Percentiles rank a stretch among this genome's conserved stretches.
Evolutionary conservation across 2,888 invertebrate genomes (phyloP).

Genomic region (Volucella zonaria): DNA sequence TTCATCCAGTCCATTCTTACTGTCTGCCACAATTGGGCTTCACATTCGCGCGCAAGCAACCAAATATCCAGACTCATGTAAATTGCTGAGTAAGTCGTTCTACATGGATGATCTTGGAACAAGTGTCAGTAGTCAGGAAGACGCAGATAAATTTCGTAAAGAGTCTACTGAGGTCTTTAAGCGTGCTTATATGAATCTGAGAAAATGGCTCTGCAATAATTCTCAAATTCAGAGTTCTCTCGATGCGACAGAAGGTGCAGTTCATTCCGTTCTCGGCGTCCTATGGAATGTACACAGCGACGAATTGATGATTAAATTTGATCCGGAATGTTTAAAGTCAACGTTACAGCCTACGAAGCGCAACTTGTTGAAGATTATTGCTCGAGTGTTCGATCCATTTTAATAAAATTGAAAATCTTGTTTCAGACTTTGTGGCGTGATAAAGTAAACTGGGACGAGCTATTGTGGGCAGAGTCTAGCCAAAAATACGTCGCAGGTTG

Average conservation of each 20-base stretch:
- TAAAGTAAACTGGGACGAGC: too few relatives aligned
- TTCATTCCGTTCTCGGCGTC: too few relatives aligned
- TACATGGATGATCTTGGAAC: slow-evolving; percentile 32
- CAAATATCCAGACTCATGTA: not conserved
- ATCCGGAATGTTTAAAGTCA: not conserved
- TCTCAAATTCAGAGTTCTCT: slow-evolving; percentile 10
- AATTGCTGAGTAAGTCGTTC: slow-evolving; percentile 4
- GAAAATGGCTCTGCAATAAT: too few relatives aligned
- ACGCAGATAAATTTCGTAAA: slow-evolving; percentile 17
- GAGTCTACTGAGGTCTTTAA: slow-evolving; percentile 4
- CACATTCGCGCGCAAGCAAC: not conserved
- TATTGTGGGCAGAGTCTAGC: too few relatives aligned
- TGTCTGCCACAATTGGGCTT: slow-evolving; percentile 6
- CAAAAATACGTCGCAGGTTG: not conserved
- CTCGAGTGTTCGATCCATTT: too few relatives aligned
- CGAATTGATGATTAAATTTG: slow-evolving; percentile 17
- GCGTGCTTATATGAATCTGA: not conserved
- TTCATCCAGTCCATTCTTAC: slow-evolving; percentile 3
- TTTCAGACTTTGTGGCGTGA: too few relatives aligned
- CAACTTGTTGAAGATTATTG: slow-evolving; percentile 25
- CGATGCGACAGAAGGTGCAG: too few relatives aligned
- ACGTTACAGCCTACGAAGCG: slow-evolving; percentile 6
- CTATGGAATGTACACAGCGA: too few relatives aligned
- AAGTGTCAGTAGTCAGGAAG: not conserved
- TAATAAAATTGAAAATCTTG: too few relatives aligned